Conservation (phyloP, 2,797 vertebrate genomes). For the Xenopus petersii region DNA sequence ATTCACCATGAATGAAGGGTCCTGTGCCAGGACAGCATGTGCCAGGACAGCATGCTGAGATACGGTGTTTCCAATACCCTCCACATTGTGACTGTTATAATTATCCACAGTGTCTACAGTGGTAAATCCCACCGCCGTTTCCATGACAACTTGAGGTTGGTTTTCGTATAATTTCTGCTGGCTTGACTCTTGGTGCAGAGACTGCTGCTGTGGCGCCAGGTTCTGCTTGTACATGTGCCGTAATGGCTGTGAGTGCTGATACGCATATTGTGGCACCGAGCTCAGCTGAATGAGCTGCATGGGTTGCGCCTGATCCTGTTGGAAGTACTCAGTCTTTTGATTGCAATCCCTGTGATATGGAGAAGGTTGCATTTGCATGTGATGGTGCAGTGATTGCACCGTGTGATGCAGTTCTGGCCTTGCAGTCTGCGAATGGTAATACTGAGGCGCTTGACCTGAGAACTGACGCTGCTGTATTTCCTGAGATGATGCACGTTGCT, state of each 20-base stretch:
- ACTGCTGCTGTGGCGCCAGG: conserved; percentile 63
- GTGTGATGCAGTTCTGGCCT: conserved; percentile 51
- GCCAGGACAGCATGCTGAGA: conserved; percentile 63
- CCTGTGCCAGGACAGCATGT: conserved; percentile 60
- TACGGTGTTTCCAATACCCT: conserved; percentile 52
- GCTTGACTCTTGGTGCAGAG: conserved; percentile 45
- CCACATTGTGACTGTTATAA: conserved; percentile 51
- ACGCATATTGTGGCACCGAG: conserved; percentile 70
- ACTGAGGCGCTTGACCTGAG: conserved; percentile 68
- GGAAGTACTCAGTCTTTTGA: conserved; percentile 63
- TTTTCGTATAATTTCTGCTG: conserved; percentile 68
- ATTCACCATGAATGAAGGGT: conserved; percentile 60
- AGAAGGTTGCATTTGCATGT: conserved; percentile 65
- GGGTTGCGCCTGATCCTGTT: conserved; percentile 65
- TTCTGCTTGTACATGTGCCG: conserved; percentile 67
- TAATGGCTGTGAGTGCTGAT: conserved; percentile 69
- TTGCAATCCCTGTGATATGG: conserved; percentile 66
- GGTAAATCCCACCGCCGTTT: conserved; percentile 62
- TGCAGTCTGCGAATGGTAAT: conserved; percentile 62
- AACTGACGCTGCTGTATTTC: conserved; percentile 67
- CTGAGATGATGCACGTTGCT: conserved; percentile 62
- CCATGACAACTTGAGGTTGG: conserved; percentile 56
- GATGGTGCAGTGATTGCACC: conserved; percentile 62
- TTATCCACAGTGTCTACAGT: conserved; percentile 58
- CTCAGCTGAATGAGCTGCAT: conserved; percentile 74